Percentiles rank a stretch among this genome's conserved stretches.
phyloP scores from a whole-genome alignment of 2,113 vertebrate species.

The Gorsachius goisagi region DNA sequence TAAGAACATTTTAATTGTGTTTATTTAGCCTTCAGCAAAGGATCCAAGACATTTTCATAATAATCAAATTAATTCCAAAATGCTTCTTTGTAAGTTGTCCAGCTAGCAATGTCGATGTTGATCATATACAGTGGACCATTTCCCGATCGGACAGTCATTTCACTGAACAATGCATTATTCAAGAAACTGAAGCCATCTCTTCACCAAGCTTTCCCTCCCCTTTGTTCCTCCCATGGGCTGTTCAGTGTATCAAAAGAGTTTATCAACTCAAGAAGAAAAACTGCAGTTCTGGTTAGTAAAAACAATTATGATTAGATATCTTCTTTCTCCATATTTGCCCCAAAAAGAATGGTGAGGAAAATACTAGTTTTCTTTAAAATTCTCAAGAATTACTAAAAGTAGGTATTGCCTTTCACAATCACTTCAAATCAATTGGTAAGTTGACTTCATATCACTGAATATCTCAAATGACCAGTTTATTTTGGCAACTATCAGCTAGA shows the following conservation, averaged over 20 bases:
- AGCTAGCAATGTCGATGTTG: constrained; percentile 7
- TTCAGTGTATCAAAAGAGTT: background rate
- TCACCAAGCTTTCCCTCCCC: background rate
- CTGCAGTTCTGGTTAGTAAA: background rate
- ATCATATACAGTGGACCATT: background rate
- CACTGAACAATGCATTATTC: constrained; percentile 2
- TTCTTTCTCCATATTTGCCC: background rate
- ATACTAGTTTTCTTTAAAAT: background rate
- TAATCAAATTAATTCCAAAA: constrained; percentile 65
- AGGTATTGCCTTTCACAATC: background rate
- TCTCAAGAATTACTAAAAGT: background rate
- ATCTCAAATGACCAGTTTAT: background rate
- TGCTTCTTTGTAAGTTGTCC: constrained; percentile 44
- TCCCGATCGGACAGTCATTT: constrained; percentile 15
- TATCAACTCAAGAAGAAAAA: background rate
- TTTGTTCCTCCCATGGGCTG: background rate
- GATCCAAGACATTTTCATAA: constrained; percentile 63
- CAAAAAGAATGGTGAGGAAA: background rate
- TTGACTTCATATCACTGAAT: background rate
- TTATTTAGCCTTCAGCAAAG: constrained; percentile 74
- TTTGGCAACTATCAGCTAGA: background rate
- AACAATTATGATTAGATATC: background rate
- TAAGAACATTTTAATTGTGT: constrained; percentile 73
- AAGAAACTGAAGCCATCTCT: constrained; percentile 1
- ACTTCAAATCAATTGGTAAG: background rate